Evolutionary conservation across 2,888 invertebrate genomes (phyloP), one percentile per base, ranked within the genome.

Genomic region (Cinara cedri): DNA sequence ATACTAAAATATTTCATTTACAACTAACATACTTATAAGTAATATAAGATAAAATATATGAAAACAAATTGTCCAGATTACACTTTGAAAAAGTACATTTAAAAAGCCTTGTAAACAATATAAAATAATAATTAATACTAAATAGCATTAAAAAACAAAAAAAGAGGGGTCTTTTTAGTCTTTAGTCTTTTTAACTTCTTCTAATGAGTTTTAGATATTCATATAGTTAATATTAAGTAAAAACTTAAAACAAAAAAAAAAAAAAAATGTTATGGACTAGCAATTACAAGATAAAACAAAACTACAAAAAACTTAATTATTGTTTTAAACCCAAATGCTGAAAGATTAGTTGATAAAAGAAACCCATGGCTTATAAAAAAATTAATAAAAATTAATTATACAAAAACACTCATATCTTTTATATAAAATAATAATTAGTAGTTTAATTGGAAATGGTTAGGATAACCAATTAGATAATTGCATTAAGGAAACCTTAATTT

Each of bases 401-500:
- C 2, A 66, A 26, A 66, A 6, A 11, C 21, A 65, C 44, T 44
- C 19, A 21, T 44, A 44, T 44, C 21, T 54, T 54, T 54, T 19
- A n/a, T 16, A 74, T 81, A 26, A 72, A 42, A 60, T 44, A 72
- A 72, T 62, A 55, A 54, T 70, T 72, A 49, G 62, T 72, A 14
- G 19, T 26, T 72, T 66, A 44, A 46, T 75, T 60, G 76, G 76
- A 26, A 66, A 76, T 76, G 71, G 51, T 60, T 76, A 78, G 60
- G 68, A 60, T 42, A 57, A 44, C 21, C 55, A 66, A 51, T 44
- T 81, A 83, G 82, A 65, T 75, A 66, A 46, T 4, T 55, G 21
- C 44, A 49, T 16, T 70, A 49, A 68, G 49, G 21, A 83, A 84
- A 90, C 90, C 89, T 91, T 90, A 81, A 89, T 89, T 87, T 91